Base-by-base conservation (phyloP, 1,140 invertebrate genomes). In the Drosophila kohkoa region DNA sequence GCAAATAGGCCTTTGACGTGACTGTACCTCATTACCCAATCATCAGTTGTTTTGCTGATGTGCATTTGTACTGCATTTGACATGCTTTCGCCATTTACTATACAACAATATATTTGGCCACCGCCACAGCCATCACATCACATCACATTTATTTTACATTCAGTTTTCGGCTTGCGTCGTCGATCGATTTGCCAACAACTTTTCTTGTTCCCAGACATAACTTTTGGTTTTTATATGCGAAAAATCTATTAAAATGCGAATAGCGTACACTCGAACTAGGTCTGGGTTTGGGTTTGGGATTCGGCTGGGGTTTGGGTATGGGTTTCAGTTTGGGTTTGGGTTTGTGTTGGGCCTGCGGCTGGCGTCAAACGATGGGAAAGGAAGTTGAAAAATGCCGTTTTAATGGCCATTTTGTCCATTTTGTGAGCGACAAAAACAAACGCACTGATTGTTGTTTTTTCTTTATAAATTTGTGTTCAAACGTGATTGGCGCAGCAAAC, bases 11-110 rank as follows among this genome's bases (percentile, higher is more conserved):
- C 28, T 76, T 87, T 87, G 82, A 86, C 75, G 82, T 82, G 79
- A 67, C 82, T 87, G 75, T 85, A 87, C 54, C 68, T 75, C 51
- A 87, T 87, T 87, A 82, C 62, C 71, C 73, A 86, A 87, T 79
- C 79, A 87, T 79, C 79, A 76, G 63, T 52, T 45, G 38, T 63
- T 62, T 49, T 32, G 63, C 35, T 67, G 51, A 52, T 52, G 63
- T 78, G 73, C 67, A 46, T 32, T 55, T 20, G 43, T 32, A 45
- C 45, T 87, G 75, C 70, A 71, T 81, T 77, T 69, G 38, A 49
- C 45, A 32, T 35, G 43, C 45, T 48, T 54, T 35, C 15, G 10
- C 32, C 35, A 30, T 41, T 58, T 68, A 62, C 38, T 8, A 30
- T 38, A 25, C 20, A 6, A 32, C 30, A 32, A 38, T 10, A 25